These are phyloP conservation scores for Mus pahari DNA, from an alignment of 2,113 vertebrate species.

Conservation along the genomic window DNA sequence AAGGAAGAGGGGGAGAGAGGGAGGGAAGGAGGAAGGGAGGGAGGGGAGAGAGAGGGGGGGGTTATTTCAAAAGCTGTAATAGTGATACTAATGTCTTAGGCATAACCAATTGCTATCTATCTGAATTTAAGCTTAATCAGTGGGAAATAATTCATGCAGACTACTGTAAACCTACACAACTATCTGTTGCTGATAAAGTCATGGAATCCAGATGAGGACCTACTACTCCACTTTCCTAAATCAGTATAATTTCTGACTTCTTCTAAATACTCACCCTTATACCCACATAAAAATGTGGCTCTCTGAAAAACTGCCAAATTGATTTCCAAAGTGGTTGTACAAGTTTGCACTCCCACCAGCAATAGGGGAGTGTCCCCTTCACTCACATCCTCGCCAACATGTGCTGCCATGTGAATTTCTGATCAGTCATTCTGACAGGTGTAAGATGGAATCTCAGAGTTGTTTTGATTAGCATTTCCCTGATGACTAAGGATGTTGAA, in stretches of 20 bases:
- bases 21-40: not conserved
- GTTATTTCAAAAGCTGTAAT: not conserved
- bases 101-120: not conserved
- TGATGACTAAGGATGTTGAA: too few species aligned
- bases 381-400: too few species aligned
- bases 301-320: not conserved
- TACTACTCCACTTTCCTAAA: not conserved
- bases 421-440: too few species aligned
- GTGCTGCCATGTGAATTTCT: too few species aligned
- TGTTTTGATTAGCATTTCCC: too few species aligned
- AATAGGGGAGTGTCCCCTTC: too few species aligned
- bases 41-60: fast-evolving
- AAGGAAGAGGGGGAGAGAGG: fast-evolving
- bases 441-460: too few species aligned
- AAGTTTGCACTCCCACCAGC: too few species aligned
- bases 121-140: not conserved
- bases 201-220: not conserved
- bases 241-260: not conserved
- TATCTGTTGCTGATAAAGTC: not conserved
- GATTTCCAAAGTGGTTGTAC: too few species aligned
- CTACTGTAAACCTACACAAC: not conserved
- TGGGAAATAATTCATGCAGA: not conserved
- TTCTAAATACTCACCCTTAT: not conserved
- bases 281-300: not conserved
- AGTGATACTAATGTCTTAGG: not conserved